Percentiles rank a stretch among this genome's conserved stretches.
Conservation (phyloP, 2,113 vertebrate species). For the Dicrurus megarhynchus region DNA sequence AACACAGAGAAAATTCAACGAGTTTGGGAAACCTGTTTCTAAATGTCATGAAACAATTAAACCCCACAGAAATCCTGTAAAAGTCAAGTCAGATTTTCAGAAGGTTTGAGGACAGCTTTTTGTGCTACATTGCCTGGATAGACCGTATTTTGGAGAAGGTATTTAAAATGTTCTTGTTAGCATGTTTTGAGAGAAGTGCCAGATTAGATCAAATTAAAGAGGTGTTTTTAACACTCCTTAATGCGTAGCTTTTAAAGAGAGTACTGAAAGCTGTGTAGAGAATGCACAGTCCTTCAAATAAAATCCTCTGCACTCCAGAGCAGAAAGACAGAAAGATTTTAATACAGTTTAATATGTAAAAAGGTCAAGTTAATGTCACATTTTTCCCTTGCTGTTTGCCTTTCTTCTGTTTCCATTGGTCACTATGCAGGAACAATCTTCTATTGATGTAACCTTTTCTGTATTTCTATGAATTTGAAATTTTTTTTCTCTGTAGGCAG, state of each 20-base stretch:
- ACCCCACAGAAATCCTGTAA: not conserved
- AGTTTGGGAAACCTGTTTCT: not conserved
- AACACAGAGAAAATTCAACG: not conserved
- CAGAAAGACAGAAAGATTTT: constrained; percentile 10
- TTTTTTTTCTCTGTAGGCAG: not conserved
- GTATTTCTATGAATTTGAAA: not conserved
- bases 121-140: not conserved
- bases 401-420: constrained; percentile 2
- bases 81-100: not conserved
- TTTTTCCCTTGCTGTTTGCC: not conserved
- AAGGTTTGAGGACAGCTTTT: not conserved
- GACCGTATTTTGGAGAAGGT: not conserved
- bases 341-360: constrained; percentile 48
- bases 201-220: constrained; percentile 30
- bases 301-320: not conserved
- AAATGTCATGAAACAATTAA: not conserved
- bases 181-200: not conserved
- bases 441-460: constrained; percentile 20
- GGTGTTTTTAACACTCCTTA: constrained; percentile 14
- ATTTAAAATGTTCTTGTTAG: constrained; percentile 21
- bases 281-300: not conserved
- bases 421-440: not conserved
- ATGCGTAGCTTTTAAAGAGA: constrained; percentile 21
- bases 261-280: not conserved
- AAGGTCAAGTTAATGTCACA: constrained; percentile 61